Base-by-base conservation (phyloP, 2,888 invertebrate species). In the Ochlodes sylvanus region DNA sequence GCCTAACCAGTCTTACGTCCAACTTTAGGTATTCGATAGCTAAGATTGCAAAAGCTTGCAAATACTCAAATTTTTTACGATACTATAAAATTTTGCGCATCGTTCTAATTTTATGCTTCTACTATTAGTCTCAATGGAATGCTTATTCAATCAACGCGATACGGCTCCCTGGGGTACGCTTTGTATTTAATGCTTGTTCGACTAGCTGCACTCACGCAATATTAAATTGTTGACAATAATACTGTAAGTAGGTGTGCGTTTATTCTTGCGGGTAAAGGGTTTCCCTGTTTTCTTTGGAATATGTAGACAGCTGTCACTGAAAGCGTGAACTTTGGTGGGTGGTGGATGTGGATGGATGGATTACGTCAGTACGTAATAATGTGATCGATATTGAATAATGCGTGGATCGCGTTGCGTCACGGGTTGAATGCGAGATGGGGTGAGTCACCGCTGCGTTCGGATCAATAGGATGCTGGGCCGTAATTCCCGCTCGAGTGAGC, bases 301-400 rank as follows among this genome's bases (percentile, higher is more conserved):
- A 47, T 6, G 17, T 9, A 47, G 17, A 17, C 15, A 7, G 2
- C 15, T 7, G 9, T 38, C 38, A 12, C 34, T 9, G 3, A 9
- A 38, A 38, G 38, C 38, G 12, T 12, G 44, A 47, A 2, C 6
- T 17, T 7, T 12, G 9, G n/a, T 15, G 1, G 17, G 15, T 47
- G 12, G 12, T 38, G 12, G 27, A 27, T 27, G n/a, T n/a, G 27
- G 44, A 47, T 15, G 15, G 44, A 47, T 47, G 44, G 12, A 47
- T 47, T 5, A 17, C 44, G 44, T 47, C 44, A 47, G 15, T 2
- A 15, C 47, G 64, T 64, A 52, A 65, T 65, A 65, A 58, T 34
- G 5, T 15, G 32, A 44, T 41, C 57, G 63, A 66, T 66, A 66
- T 66, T 60, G 66, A 60, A 57, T 58, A 65, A 66, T 66, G 58